Base-by-base conservation (phyloP, 2,113 vertebrate genomes). In the Dendropsophus ebraccatus region DNA sequence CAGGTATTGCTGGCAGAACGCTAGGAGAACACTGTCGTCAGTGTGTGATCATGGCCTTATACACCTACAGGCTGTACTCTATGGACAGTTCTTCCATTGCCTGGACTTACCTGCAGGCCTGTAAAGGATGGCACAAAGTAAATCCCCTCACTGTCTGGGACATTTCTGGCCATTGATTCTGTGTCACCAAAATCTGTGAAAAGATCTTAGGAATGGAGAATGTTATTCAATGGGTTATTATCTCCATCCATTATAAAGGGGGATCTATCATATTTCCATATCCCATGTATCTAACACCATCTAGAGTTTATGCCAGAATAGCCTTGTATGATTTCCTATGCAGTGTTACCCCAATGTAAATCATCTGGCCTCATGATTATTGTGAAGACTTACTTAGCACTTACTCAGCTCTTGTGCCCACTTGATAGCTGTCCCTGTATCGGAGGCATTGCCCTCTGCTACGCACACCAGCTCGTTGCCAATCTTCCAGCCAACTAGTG, bases 401-500 rank as follows among this genome's bases (percentile, higher is more conserved):
- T 96, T 92, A 99, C 98, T 95, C 76, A 98, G 92, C 60, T 94
- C 90, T 56, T 97, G 95, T 50, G 97, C 97, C 98, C 98, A 99
- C 81, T 93, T 95, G 85, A 99, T 95, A 80, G 96, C 92, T 0
- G 94, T 96, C 32, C 97, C 97, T 0, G 97, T 94, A 72, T 97
- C 96, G 0, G 97, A 96, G 45, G 97, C 91, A 45, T 95, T 97
- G 75, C 97, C 95, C 94, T 99, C 98, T 8, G 96, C 95, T 87
- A 99, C 89, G 88, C 94, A 99, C 28, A 96, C 95, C 88, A 99
- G 87, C 89, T 99, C 97, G 50, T 94, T 87, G 5, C 97, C 97
- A 52, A 99, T 97, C 92, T 98, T 99, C 98, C 98, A 99, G 3
- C 97, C 98, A 78, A 99, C 95, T 86, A 99, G 47, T 13, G 98